Evolutionary conservation across 2,113 vertebrate species (phyloP).

Genomic region (Pterophyllum scalare): DNA sequence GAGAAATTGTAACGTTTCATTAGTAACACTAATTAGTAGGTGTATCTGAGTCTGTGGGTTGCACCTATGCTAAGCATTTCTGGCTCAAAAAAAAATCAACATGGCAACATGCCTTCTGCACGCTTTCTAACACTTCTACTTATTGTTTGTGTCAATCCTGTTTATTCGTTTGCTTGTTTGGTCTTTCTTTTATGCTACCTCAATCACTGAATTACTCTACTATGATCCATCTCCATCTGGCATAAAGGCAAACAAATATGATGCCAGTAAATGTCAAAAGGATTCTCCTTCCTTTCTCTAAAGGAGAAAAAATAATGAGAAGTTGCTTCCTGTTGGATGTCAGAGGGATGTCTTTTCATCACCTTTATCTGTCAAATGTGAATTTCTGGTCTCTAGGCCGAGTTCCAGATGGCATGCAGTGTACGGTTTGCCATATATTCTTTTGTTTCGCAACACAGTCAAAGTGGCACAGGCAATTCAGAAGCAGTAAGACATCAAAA

Average conservation of each 20-base stretch:
- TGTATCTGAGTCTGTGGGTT: not conserved
- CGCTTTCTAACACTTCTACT: not conserved
- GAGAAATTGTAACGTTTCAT: no score
- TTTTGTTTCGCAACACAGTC: conserved; percentile 29
- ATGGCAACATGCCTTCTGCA: not conserved
- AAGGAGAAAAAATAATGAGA: conserved; percentile 29
- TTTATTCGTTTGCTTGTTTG: not conserved
- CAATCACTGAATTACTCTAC: conserved; percentile 21
- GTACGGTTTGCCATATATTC: conserved; percentile 4
- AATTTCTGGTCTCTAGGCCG: conserved; percentile 47
- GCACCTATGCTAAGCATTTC: not conserved
- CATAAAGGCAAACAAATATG: conserved; percentile 51
- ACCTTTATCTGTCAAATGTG: conserved; percentile 53
- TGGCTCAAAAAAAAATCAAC: not conserved
- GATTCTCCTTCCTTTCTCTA: conserved; percentile 20
- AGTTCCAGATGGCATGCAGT: conserved; percentile 24
- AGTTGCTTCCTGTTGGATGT: conserved; percentile 39
- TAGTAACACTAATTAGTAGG: not conserved
- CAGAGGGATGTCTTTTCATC: conserved; percentile 52
- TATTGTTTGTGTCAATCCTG: not conserved
- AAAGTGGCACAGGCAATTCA: conserved; percentile 14
- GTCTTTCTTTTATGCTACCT: conserved; percentile 7
- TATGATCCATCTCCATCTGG: conserved; percentile 15
- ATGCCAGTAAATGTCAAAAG: conserved; percentile 48
- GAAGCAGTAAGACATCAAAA: not conserved